Evolutionary conservation across 2,797 vertebrate genomes (phyloP).

Genomic region (Lacerta bilineata): DNA sequence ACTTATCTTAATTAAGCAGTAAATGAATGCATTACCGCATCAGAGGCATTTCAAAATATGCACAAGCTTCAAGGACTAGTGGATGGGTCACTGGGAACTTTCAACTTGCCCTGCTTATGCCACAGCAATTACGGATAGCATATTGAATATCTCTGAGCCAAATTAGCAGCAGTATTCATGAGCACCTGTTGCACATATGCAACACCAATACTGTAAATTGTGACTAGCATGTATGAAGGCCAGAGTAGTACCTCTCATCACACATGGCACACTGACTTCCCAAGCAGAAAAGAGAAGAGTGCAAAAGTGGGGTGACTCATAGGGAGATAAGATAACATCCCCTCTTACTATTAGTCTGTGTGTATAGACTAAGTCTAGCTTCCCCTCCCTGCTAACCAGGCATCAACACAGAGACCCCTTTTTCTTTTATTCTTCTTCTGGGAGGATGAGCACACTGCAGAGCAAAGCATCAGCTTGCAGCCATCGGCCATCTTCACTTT

Average conservation of each 20-base stretch:
- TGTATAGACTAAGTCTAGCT: too few species aligned
- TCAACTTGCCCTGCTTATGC: neutral
- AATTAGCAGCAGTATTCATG: neutral
- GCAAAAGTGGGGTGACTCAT: neutral
- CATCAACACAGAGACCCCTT: neutral
- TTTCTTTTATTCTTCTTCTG: neutral
- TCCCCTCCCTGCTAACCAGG: too few species aligned
- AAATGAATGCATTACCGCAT: conserved; percentile 10
- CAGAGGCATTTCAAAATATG: neutral
- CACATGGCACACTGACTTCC: neutral
- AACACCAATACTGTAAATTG: neutral
- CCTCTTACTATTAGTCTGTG: neutral
- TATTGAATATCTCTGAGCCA: neutral
- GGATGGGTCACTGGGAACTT: neutral
- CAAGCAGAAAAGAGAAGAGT: neutral
- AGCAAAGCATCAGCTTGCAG: neutral
- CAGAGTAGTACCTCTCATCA: neutral
- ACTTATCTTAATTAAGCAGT: neutral
- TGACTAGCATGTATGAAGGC: neutral
- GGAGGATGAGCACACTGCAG: neutral
- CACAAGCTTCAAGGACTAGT: neutral
- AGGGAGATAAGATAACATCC: neutral
- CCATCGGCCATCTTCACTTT: neutral
- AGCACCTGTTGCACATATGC: neutral
- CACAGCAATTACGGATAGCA: neutral